Evolutionary conservation across 2,888 invertebrate species (phyloP).

Genomic region (Athetis lepigone): DNA sequence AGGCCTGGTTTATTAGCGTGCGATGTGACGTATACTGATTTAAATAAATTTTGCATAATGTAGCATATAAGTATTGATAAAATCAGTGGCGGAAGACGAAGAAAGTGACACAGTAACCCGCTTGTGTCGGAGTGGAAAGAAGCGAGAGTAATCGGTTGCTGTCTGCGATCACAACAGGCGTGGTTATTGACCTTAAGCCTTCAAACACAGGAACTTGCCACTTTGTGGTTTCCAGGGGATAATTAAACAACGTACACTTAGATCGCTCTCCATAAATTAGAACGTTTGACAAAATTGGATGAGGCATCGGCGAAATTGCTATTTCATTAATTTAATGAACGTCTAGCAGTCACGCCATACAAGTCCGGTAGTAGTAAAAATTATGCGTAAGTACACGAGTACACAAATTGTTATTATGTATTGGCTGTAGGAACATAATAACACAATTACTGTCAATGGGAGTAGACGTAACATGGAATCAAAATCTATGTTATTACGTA

Average conservation of each 20-base stretch:
- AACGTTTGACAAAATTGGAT: slow-evolving; percentile 65
- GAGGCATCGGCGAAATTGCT: slow-evolving; percentile 69
- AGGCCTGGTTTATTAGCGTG: slow-evolving; percentile 19
- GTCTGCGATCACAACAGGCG: slow-evolving; percentile 61
- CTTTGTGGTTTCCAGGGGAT: slow-evolving; percentile 29
- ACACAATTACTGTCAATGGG: slow-evolving; percentile 54
- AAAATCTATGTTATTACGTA: slow-evolving; percentile 58
- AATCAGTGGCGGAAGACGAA: slow-evolving; percentile 73
- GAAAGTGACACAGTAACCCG: slow-evolving; percentile 86
- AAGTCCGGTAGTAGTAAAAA: slow-evolving; percentile 35
- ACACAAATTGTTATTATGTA: slow-evolving; percentile 56
- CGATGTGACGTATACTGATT: slow-evolving; percentile 35
- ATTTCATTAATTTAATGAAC: slow-evolving; percentile 80
- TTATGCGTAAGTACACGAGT: slow-evolving; percentile 34
- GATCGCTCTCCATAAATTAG: slow-evolving; percentile 48
- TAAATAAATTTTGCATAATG: slow-evolving; percentile 56
- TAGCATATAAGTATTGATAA: slow-evolving; percentile 59
- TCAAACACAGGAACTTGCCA: slow-evolving; percentile 45
- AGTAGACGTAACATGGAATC: slow-evolving; percentile 59
- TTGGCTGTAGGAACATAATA: slow-evolving; percentile 54
- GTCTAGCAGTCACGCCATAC: slow-evolving; percentile 74
- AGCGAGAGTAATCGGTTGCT: slow-evolving; percentile 81
- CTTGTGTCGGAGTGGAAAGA: slow-evolving; percentile 74
- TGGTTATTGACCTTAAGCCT: slow-evolving; percentile 49
- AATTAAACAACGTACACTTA: slow-evolving; percentile 31